Evolutionary conservation across 2,113 vertebrate species (phyloP), one percentile per base, ranked within the genome.

Genomic region (Phalacrocorax aristotelis): DNA sequence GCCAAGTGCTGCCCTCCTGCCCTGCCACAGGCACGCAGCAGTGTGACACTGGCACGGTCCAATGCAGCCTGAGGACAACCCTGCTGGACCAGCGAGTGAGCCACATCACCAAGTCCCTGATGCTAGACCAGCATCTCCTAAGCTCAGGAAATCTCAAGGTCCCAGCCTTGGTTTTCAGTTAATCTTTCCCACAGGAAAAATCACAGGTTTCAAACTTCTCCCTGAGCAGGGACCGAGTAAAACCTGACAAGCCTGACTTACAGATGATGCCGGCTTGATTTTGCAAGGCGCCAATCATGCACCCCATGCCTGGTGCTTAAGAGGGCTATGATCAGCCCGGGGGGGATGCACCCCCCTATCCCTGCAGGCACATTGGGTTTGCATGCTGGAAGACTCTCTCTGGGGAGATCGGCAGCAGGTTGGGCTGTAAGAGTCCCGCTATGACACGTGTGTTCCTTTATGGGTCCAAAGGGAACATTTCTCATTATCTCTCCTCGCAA

Each of bases 401-500:
- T 15, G 61, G 87, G 60, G 68, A 86, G 22, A 32, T 6, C 12
- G 5, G 91, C 71, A 76, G 82, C 54, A 27, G 66, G 46, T 70
- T 3, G 3, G 68, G 71, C 83, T 60, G 82, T 5, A 5, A 40
- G 60, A 85, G 20, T 87, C 95, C 95, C 15, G 0, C 78, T 23
- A 94, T 84, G 38, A 87, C 95, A 94, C 34, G 13, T 80, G 83
- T 25, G 58, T 46, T 93, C 83, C 36, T 61, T 89, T 64, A 87
- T 87, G 93, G 44, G 76, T 97, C 97, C 94, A 3, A 71, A 48
- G 98, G 98, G 98, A 97, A 68, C 92, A 3, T 86, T 96, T 85
- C 97, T 95, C 97, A 97, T 98, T 98, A 97, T 97, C 94, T 97
- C 91, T 82, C 80, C 89, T 93, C 21, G 75, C 97, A 65, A 97